Evolutionary conservation across 1,140 invertebrate genomes (phyloP).

Genomic region (Lepidotrigona ventralis): DNA sequence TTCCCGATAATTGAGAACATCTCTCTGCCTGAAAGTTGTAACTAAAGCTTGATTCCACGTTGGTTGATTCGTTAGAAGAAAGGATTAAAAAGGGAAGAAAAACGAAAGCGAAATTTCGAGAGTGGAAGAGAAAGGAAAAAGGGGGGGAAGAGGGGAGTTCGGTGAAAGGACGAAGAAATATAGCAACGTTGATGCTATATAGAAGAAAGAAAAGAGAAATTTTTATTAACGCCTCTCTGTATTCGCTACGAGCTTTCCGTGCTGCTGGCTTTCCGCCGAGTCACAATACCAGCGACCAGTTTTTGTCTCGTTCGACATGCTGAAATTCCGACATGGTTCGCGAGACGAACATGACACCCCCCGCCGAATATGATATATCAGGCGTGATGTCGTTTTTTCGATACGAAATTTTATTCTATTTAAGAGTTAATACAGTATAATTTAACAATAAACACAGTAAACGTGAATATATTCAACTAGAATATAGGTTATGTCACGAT

Average conservation of each 20-base stretch:
- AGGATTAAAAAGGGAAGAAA: not conserved
- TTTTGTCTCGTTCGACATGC: not conserved
- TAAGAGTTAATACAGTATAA: no score
- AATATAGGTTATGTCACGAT: no score
- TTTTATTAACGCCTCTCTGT: conserved; percentile 14
- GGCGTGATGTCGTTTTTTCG: no score
- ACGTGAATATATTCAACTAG: no score
- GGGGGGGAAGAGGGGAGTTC: not conserved
- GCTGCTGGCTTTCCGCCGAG: conserved; percentile 25
- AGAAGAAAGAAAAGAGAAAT: conserved; percentile 7
- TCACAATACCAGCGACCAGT: conserved; percentile 2
- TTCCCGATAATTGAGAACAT: no score
- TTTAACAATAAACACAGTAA: no score
- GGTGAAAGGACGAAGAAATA: conserved; percentile 2
- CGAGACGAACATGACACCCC: not conserved
- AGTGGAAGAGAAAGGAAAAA: not conserved
- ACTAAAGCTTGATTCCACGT: no score
- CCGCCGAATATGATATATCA: conserved; percentile 5
- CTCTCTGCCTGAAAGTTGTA: no score
- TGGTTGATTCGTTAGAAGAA: not conserved
- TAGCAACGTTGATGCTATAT: not conserved
- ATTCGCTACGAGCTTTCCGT: no score
- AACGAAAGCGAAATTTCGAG: not conserved
- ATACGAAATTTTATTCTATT: no score
- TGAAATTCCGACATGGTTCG: not conserved